Evolutionary conservation across 2,113 vertebrate species (phyloP).

Genomic region (Chaetodon auriga): DNA sequence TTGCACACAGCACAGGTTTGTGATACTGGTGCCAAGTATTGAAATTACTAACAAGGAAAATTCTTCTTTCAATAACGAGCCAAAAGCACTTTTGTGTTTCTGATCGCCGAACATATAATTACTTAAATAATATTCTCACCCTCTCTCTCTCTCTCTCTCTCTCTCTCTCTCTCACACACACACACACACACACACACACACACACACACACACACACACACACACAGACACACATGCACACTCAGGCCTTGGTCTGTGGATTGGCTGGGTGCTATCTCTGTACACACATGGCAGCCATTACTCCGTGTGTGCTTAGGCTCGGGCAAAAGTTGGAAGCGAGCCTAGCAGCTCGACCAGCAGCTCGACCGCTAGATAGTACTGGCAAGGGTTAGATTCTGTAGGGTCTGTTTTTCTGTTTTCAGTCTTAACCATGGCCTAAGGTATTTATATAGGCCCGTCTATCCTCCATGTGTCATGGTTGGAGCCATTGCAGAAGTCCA

Average conservation of each 20-base stretch:
- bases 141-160: not conserved
- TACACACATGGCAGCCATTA: conserved; percentile 77
- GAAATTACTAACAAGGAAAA: conserved; percentile 54
- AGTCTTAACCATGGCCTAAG: conserved; percentile 5
- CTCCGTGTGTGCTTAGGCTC: conserved; percentile 59
- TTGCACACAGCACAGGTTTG: conserved; percentile 48
- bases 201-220: not conserved
- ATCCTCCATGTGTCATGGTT: conserved; percentile 16
- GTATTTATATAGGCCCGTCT: conserved; percentile 4
- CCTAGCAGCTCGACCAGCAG: conserved; percentile 18
- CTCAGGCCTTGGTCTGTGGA: conserved; percentile 33
- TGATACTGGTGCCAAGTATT: conserved; percentile 45
- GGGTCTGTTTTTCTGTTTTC: conserved; percentile 14
- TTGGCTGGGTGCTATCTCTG: conserved; percentile 66
- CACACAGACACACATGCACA: not conserved
- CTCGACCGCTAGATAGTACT: conserved; percentile 21
- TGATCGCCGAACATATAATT: conserved; percentile 32
- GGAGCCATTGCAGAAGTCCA: not conserved
- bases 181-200: too few relatives aligned
- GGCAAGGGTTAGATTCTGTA: conserved; percentile 11
- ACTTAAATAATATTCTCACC: conserved; percentile 15
- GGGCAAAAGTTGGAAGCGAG: conserved; percentile 43
- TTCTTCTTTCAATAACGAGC: conserved; percentile 26
- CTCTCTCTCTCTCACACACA: not conserved
- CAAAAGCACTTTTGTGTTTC: not conserved